Evolutionary conservation across 2,113 vertebrate genomes (phyloP).

Genomic region (Zeus faber): DNA sequence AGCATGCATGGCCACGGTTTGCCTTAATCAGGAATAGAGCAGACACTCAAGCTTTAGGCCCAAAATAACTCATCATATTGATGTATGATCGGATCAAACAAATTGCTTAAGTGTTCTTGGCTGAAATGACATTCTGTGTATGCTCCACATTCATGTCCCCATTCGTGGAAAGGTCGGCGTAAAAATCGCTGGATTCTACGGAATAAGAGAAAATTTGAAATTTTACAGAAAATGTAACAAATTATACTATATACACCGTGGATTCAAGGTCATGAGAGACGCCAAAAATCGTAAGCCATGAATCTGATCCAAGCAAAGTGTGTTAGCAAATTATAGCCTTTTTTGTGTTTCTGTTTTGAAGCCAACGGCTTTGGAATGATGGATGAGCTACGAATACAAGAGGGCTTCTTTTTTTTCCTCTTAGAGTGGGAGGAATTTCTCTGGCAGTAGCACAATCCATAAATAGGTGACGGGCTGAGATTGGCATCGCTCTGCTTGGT

Average conservation of each 20-base stretch:
- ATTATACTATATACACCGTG: too few relatives aligned
- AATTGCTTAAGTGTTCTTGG: too few relatives aligned
- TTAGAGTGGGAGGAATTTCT: slow-evolving; percentile 60
- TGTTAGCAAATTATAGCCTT: slow-evolving; percentile 63
- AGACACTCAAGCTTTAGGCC: slow-evolving; percentile 23
- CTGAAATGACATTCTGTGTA: too few relatives aligned
- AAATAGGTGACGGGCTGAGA: slow-evolving; percentile 75
- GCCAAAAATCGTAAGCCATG: slow-evolving; percentile 33
- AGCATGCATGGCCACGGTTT: too few relatives aligned
- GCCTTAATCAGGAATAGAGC: slow-evolving; percentile 15
- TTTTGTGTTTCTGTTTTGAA: slow-evolving; percentile 62
- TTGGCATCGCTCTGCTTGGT: slow-evolving; percentile 61
- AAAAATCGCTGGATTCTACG: too few relatives aligned
- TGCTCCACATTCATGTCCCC: too few relatives aligned
- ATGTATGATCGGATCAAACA: too few relatives aligned
- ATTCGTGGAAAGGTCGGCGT: too few relatives aligned
- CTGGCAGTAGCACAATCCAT: slow-evolving; percentile 70
- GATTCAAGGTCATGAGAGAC: slow-evolving; percentile 37
- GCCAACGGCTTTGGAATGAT: slow-evolving; percentile 69
- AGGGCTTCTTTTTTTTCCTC: slow-evolving; percentile 56
- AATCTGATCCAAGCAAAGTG: slow-evolving; percentile 51
- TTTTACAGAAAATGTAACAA: background rate
- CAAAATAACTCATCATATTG: slow-evolving; percentile 1
- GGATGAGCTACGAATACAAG: slow-evolving; percentile 63
- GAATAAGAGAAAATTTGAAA: too few relatives aligned